Conservation (phyloP, 2,113 vertebrate species). For the Triplophysa siluroides region DNA sequence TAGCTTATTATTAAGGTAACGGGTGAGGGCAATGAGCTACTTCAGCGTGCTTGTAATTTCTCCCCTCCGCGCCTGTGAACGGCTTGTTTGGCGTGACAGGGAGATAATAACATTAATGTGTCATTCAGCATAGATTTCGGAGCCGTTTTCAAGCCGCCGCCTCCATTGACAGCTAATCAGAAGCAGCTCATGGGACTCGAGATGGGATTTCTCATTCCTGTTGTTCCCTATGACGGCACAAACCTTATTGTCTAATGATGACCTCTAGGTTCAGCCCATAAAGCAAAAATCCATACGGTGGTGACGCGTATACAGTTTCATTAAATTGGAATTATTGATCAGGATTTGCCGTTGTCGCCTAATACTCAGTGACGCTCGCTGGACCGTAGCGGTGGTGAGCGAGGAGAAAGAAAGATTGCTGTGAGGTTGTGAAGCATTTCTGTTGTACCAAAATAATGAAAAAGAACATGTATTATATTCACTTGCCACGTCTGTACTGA, state of each 20-base stretch:
- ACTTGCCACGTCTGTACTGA: too few species aligned
- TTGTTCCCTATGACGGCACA: slow-evolving; percentile 30
- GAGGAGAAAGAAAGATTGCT: slow-evolving; percentile 33
- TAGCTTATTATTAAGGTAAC: slow-evolving; percentile 54
- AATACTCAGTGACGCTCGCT: slow-evolving; percentile 51
- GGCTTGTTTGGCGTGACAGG: slow-evolving; percentile 35
- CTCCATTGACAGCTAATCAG: slow-evolving; percentile 29
- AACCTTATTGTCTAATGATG: slow-evolving; percentile 49
- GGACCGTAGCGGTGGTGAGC: slow-evolving; percentile 46
- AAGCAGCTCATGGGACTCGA: slow-evolving; percentile 25
- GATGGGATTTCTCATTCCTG: slow-evolving; percentile 9
- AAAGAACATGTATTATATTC: not conserved
- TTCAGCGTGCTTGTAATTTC: slow-evolving; percentile 44
- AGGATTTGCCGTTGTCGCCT: slow-evolving; percentile 55
- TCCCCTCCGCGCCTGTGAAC: slow-evolving; percentile 5
- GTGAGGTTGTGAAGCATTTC: slow-evolving; percentile 8
- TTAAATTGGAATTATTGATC: slow-evolving; percentile 68
- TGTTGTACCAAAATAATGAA: not conserved
- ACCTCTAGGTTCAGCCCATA: slow-evolving; percentile 59
- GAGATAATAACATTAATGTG: slow-evolving; percentile 53
- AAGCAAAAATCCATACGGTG: slow-evolving; percentile 60
- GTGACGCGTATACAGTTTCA: slow-evolving; percentile 49
- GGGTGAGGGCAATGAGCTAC: slow-evolving; percentile 31
- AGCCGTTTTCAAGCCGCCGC: slow-evolving; percentile 1
- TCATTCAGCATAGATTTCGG: slow-evolving; percentile 45